Evolutionary conservation across 1,140 invertebrate genomes (phyloP), one percentile per base, ranked within the genome.

Genomic region (Bombus superbus): DNA sequence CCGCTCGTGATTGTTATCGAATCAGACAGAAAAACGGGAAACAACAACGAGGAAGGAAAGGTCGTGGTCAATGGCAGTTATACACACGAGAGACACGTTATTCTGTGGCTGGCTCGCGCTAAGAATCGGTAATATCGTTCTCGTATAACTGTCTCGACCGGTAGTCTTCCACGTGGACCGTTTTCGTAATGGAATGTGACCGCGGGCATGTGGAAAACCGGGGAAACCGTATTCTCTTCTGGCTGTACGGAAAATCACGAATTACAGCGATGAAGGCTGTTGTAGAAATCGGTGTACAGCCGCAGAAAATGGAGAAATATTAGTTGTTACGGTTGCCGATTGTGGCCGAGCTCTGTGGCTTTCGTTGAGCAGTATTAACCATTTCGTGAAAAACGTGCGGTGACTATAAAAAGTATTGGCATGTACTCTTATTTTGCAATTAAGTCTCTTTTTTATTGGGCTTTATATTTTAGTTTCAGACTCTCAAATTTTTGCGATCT

Each of bases 131-230:
- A 76, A 76, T 76, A 75, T 59, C 28, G 53, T 40, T 18, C 35
- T 35, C 28, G 28, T 38, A 25, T 59, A 42, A 71, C 69, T n/a
- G 69, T 53, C 47, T 18, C 32, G 32, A 28, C 53, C 57, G 38
- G 25, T n/a, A 13, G n/a, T 35, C 42, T 47, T 47, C 42, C 82
- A 66, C 75, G 40, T 79, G 53, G 75, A 62, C 40, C 75, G 75
- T 69, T 78, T 38, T 57, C 82, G n/a, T 79, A 79, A 79, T 77
- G 73, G 82, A 59, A 47, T 62, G 32, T 79, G 11, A 38, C 59
- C 25, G 22, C 59, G 25, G 62, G 25, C 72, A 35, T n/a, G 72
- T 15, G 73, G 28, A 47, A 53, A 66, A 3, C 44, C 25, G 42
- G 25, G n/a, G 2, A 1, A 35, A 18, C 42, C 8, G 38, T 35